Evolutionary conservation across 2,888 invertebrate species (phyloP).

Genomic region (Machimus rusticus): DNA sequence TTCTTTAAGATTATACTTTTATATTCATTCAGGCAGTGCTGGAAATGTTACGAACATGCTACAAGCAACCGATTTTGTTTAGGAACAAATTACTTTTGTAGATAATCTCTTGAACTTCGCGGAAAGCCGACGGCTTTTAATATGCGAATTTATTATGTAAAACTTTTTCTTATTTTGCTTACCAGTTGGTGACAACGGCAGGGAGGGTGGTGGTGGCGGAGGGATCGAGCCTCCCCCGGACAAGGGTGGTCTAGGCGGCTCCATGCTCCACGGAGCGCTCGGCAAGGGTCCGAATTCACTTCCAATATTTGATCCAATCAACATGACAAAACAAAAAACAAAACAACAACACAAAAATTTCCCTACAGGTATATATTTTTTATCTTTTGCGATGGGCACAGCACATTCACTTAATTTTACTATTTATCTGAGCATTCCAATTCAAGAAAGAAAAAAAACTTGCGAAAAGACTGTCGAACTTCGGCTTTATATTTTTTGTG

Average conservation of each 20-base stretch:
- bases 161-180: slow-evolving; percentile 30
- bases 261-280: slow-evolving; percentile 56
- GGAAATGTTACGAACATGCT: no score
- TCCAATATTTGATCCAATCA: slow-evolving; percentile 56
- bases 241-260: slow-evolving; percentile 52
- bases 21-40: no score
- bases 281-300: slow-evolving; percentile 55
- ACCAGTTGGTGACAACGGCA: slow-evolving; percentile 70
- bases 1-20: no score
- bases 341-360: slow-evolving; percentile 39
- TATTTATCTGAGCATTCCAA: background rate
- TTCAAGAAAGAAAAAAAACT: background rate
- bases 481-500: background rate
- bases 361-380: background rate
- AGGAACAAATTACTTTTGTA: no score
- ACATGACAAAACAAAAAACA: slow-evolving; percentile 52
- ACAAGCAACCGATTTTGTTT: no score
- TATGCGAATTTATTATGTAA: background rate
- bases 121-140: slow-evolving; percentile 11
- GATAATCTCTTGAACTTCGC: background rate
- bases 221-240: slow-evolving; percentile 57
- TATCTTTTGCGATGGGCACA: background rate
- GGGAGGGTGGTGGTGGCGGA: slow-evolving; percentile 62
- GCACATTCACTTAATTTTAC: slow-evolving; percentile 8
- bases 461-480: background rate